These are phyloP conservation scores for Chiroxiphia lanceolata DNA, from an alignment of 2,797 vertebrate species.

Conservation along the genomic window DNA sequence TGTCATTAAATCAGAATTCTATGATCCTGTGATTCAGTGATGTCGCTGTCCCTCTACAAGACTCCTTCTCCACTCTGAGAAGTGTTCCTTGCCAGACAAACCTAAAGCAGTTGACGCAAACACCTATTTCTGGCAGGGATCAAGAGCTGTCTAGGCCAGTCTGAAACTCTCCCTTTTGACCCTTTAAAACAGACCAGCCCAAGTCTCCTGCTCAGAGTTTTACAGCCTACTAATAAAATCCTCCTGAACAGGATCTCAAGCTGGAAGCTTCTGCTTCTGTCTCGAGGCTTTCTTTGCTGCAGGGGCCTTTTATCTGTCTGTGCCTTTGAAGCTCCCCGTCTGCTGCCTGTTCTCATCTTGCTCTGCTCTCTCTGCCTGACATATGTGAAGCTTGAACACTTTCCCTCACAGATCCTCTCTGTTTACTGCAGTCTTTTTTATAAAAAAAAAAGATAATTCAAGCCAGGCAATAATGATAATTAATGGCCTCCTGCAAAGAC, in stretches of 20 bases:
- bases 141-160: not conserved
- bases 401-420: constrained; percentile 1
- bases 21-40: not conserved
- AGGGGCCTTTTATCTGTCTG: constrained; percentile 23
- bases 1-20: not conserved
- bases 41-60: not conserved
- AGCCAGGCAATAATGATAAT: not conserved
- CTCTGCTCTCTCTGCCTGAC: not conserved
- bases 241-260: not conserved
- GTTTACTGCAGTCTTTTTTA: not conserved
- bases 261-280: not conserved
- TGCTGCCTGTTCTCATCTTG: constrained; percentile 9
- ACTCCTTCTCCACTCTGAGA: not conserved
- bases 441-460: not conserved
- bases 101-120: not conserved
- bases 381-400: not conserved
- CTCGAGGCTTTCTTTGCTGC: not conserved
- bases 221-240: not conserved
- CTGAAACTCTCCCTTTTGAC: not conserved
- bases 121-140: not conserved
- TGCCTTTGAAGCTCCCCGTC: constrained; percentile 39
- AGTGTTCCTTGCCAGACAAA: not conserved
- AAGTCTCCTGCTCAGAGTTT: not conserved
- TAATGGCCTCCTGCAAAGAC: not conserved
- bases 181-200: not conserved